Evolutionary conservation across 1,140 invertebrate genomes (phyloP).

Genomic region (Apis laboriosa): DNA sequence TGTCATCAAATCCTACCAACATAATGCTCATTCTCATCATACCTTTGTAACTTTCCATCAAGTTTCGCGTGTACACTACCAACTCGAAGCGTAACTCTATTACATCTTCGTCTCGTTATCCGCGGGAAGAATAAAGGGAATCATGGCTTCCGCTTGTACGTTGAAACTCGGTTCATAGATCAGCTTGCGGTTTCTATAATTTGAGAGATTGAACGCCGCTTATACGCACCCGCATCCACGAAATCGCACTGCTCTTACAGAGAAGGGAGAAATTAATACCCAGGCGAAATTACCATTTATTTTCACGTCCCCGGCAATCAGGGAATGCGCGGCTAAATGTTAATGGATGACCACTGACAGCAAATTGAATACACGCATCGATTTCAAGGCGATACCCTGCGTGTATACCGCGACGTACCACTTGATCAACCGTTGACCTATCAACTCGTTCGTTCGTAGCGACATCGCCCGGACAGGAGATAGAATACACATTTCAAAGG

Average conservation of each 20-base stretch:
- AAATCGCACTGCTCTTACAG: slow-evolving; percentile 23
- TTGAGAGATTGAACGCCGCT: slow-evolving; percentile 54
- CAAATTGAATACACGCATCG: slow-evolving; percentile 69
- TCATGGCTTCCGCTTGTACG: not conserved
- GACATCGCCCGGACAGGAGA: slow-evolving; percentile 8
- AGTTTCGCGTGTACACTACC: not conserved
- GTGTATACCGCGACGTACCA: slow-evolving; percentile 29
- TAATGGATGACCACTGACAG: slow-evolving; percentile 55
- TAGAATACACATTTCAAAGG: slow-evolving; percentile 14
- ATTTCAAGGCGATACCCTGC: slow-evolving; percentile 53
- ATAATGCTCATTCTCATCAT: too few species aligned
- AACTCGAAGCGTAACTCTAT: not conserved
- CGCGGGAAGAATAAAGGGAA: slow-evolving; percentile 14
- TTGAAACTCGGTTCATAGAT: slow-evolving; percentile 51
- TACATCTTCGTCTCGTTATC: slow-evolving; percentile 7
- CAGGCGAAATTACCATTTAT: slow-evolving; percentile 63
- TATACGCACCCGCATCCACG: slow-evolving; percentile 31
- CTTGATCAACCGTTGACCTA: slow-evolving; percentile 60
- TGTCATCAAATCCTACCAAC: too few species aligned
- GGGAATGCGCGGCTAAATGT: slow-evolving; percentile 50
- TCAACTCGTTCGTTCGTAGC: slow-evolving; percentile 29
- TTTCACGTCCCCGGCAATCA: slow-evolving; percentile 55
- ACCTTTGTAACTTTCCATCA: too few species aligned
- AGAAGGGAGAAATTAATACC: slow-evolving; percentile 38
- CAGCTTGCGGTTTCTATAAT: slow-evolving; percentile 57